These are phyloP conservation scores for Rhopalosiphum nymphaeae DNA, from an alignment of 2,888 invertebrate genomes.

Conservation along the genomic window DNA sequence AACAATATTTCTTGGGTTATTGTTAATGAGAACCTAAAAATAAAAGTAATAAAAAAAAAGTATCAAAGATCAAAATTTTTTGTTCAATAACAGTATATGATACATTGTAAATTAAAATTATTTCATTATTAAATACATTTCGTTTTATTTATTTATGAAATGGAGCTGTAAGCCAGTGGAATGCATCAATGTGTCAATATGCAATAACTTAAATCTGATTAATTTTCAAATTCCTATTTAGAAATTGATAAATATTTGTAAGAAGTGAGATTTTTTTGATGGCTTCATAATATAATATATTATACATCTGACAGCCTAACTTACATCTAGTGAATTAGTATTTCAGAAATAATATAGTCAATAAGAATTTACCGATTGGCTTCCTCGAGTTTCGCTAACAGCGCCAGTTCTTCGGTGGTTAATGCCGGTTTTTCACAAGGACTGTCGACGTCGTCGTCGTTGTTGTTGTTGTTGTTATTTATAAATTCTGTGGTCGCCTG, in stretches of 20 bases:
- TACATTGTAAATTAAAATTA: neutral
- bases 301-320: neutral
- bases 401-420: constrained; percentile 82
- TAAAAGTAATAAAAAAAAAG: neutral
- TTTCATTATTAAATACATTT: neutral
- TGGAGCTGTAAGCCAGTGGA: neutral
- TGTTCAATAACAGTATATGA: neutral
- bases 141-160: neutral
- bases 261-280: neutral
- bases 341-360: neutral
- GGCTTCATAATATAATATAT: neutral
- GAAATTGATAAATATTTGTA: neutral
- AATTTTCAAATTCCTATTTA: neutral
- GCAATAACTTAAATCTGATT: neutral
- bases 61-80: neutral
- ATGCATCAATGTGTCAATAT: neutral
- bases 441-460: constrained; percentile 26
- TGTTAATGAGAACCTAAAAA: too few relatives aligned
- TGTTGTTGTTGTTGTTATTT: constrained; percentile 37
- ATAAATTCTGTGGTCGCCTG: constrained; percentile 52
- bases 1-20: too few relatives aligned
- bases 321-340: neutral
- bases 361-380: constrained; percentile 79
- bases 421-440: constrained; percentile 49
- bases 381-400: constrained; percentile 95